Evolutionary conservation across 2,113 vertebrate genomes (phyloP), one percentile per base, ranked within the genome.

Genomic region (Felis chaus): DNA sequence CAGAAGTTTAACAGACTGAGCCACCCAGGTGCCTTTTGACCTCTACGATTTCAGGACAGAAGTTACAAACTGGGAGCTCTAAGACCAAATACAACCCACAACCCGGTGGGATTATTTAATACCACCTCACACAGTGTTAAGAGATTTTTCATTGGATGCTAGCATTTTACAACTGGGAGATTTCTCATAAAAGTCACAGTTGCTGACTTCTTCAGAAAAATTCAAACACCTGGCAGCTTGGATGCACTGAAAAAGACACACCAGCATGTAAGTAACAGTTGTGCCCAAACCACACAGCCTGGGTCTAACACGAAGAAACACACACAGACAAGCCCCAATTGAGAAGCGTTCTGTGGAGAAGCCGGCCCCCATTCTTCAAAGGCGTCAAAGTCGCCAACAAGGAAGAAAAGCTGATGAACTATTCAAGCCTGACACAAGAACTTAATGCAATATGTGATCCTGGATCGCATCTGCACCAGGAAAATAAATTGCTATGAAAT

Each of bases 251-350:
- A 63, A n/a, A 76, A 48, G n/a, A 85, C 53, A 41, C 14, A 45
- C 31, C 8, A 4, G 6, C 13, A 4, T 4, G 2, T 9, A 2
- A 0, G 25, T 0, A 41, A 63, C n/a, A 2, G 2, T 31, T 50
- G 4, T 5, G 4, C 73, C 53, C 10, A 55, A 14, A 31, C 41
- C 3, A 12, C 76, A 31, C 3, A 19, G 48, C 21, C 78, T 8
- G n/a, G 53, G 39, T 10, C 50, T 69, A 78, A n/a, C 73, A 16
- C 0, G 2, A 4, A 16, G 27, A 57, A 45, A 29, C 13, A 25
- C 11, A 29, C 10, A 25, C 11, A 7, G 39, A 81, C 36, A 89
- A 36, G 61, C 10, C 50, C 57, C 33, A 18, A 21, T 1, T 4
- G 23, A 97, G 65, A 50, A 12, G 25, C 11, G 6, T 21, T 27